Percentiles rank a stretch among this genome's conserved stretches.
These are phyloP conservation scores for Hylomyscus alleni DNA, from an alignment of 2,797 vertebrate species.

Conservation along the genomic window DNA sequence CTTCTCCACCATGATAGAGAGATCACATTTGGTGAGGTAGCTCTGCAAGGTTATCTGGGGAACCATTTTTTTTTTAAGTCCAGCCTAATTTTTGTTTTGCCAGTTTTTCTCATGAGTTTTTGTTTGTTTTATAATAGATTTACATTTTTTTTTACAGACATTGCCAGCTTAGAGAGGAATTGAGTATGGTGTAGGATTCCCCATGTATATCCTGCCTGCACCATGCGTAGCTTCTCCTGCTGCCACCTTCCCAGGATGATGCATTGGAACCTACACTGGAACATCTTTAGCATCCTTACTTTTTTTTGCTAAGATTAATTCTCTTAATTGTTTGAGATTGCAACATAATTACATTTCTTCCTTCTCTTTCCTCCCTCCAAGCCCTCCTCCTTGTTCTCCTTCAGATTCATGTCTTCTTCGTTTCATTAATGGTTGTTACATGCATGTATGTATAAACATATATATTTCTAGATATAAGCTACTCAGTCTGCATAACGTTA, in stretches of 20 bases:
- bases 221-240: background rate
- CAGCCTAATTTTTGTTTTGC: background rate
- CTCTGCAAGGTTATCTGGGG: background rate
- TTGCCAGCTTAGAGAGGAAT: conserved; percentile 10
- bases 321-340: background rate
- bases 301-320: background rate
- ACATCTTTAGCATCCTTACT: background rate
- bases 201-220: background rate
- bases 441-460: background rate
- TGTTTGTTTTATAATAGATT: background rate
- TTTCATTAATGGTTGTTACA: background rate
- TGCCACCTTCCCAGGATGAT: background rate
- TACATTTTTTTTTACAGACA: background rate
- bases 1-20: background rate
- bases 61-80: background rate
- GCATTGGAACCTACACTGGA: background rate
- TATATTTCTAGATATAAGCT: background rate
- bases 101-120: background rate
- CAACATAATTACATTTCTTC: background rate
- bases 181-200: background rate
- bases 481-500: too few species aligned
- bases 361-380: background rate
- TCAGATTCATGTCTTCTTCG: background rate
- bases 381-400: background rate
- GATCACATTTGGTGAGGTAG: background rate